A percentile compares a stretch with the other conserved stretches of the same genome.
Evolutionary conservation across 2,797 vertebrate genomes (phyloP).

Genomic region (Etheostoma nigrum): DNA sequence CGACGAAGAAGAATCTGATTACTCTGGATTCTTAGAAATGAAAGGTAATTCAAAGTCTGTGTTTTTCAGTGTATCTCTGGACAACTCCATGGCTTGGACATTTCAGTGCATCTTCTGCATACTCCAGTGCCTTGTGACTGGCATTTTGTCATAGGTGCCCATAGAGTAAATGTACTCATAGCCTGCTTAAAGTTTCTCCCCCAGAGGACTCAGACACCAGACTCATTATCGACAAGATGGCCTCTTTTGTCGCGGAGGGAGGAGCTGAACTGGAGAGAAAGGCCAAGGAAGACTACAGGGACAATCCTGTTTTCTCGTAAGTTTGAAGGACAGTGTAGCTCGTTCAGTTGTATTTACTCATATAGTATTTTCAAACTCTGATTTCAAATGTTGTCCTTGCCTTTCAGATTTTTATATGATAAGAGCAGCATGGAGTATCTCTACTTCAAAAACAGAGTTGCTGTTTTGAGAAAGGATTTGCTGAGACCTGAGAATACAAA

Average conservation of each 20-base stretch:
- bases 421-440: slow-evolving; percentile 94
- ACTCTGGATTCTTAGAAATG: slow-evolving; percentile 92
- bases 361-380: not conserved
- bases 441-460: slow-evolving; percentile 96
- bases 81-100: slow-evolving; percentile 54
- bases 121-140: slow-evolving; percentile 83
- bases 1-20: slow-evolving; percentile 89
- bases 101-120: slow-evolving; percentile 63
- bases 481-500: slow-evolving; percentile 75
- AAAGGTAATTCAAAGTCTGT: slow-evolving; percentile 89
- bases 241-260: slow-evolving; percentile 95
- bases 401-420: slow-evolving; percentile 93
- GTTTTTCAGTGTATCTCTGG: slow-evolving; percentile 53
- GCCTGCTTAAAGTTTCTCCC: slow-evolving; percentile 99
- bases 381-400: slow-evolving; percentile 21
- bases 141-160: slow-evolving; percentile 87
- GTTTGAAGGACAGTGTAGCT: slow-evolving; percentile 54
- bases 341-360: not conserved
- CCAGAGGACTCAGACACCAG: slow-evolving; percentile 96
- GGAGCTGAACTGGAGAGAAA: slow-evolving; percentile 94
- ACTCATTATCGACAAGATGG: slow-evolving; percentile 96
- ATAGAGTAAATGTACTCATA: slow-evolving; percentile 94
- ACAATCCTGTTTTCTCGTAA: slow-evolving; percentile 94
- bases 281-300: slow-evolving; percentile 95
- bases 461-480: slow-evolving; percentile 87